Conservation (phyloP, 2,113 vertebrate genomes). For the Turdus rufiventris region DNA sequence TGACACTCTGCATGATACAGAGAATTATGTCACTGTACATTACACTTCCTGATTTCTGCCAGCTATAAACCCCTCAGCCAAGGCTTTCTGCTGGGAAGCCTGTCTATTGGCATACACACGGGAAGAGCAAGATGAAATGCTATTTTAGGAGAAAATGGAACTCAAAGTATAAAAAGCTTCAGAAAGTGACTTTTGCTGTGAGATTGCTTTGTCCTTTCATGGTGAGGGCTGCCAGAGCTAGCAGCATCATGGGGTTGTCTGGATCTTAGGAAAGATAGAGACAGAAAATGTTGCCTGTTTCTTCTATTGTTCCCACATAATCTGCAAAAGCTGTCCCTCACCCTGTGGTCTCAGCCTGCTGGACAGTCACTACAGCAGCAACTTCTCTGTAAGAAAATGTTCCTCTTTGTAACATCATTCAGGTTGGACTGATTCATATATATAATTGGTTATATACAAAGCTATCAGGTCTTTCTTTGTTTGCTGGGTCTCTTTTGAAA, state of each 20-base stretch:
- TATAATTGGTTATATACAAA: neutral
- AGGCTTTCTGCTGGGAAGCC: neutral
- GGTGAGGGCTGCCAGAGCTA: neutral
- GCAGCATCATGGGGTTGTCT: neutral
- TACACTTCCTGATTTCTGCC: neutral
- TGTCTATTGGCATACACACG: neutral
- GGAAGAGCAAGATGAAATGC: neutral
- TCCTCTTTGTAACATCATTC: neutral
- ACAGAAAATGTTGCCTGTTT: neutral
- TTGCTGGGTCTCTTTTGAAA: neutral
- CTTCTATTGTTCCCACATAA: neutral
- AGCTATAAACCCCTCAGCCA: neutral
- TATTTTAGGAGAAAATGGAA: neutral
- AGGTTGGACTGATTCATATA: neutral
- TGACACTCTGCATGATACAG: neutral
- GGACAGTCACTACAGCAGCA: neutral
- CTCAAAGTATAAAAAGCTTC: neutral
- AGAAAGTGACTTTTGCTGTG: neutral
- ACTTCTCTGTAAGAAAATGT: neutral
- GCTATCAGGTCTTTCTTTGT: neutral
- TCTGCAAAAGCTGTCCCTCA: neutral
- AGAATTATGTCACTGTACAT: neutral
- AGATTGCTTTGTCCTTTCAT: neutral
- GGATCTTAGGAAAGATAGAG: neutral
- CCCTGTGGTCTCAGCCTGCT: neutral